phyloP scores from a whole-genome alignment of 2,888 invertebrate species.

The Melanostoma scalare region DNA sequence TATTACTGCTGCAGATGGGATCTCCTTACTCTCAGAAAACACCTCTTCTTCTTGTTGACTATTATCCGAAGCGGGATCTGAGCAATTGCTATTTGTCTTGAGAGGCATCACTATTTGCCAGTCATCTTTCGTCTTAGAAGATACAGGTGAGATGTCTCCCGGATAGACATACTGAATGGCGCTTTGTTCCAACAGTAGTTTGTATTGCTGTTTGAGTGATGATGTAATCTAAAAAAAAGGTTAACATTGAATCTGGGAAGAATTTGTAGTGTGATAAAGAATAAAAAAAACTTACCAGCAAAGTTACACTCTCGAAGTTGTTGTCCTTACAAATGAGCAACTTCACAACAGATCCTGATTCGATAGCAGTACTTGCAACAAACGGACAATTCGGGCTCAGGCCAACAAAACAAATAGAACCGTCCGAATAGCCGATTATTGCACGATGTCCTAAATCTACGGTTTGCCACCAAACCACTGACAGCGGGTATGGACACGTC shows the following conservation, averaged over 20 bases:
- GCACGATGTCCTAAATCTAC: conserved; percentile 87
- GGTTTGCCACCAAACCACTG: conserved; percentile 90
- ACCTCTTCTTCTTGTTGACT: conserved; percentile 79
- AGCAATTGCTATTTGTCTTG: conserved; percentile 78
- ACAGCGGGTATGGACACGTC: conserved; percentile 83
- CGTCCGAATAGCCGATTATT: conserved; percentile 87
- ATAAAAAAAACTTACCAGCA: conserved; percentile 81
- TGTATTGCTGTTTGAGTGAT: conserved; percentile 90
- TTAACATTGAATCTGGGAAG: background rate
- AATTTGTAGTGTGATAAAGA: background rate
- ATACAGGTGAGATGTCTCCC: conserved; percentile 80
- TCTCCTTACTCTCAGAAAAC: conserved; percentile 76
- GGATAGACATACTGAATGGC: conserved; percentile 89
- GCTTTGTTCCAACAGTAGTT: conserved; percentile 90
- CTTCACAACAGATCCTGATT: conserved; percentile 80
- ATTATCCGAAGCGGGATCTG: conserved; percentile 79
- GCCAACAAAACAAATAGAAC: conserved; percentile 83
- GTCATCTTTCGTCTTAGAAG: conserved; percentile 77
- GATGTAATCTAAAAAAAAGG: conserved; percentile 86
- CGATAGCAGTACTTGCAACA: conserved; percentile 81
- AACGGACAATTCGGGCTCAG: conserved; percentile 82
- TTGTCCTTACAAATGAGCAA: conserved; percentile 86
- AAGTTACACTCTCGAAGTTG: conserved; percentile 84
- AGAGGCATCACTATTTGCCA: conserved; percentile 82
- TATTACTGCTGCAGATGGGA: conserved; percentile 38